A percentile compares a stretch with the other conserved stretches of the same genome.
Conservation (phyloP, 30 jellyfish, hydroid and myxozoan genomes). For the Aurelia aurita complex sp. Pacific region DNA sequence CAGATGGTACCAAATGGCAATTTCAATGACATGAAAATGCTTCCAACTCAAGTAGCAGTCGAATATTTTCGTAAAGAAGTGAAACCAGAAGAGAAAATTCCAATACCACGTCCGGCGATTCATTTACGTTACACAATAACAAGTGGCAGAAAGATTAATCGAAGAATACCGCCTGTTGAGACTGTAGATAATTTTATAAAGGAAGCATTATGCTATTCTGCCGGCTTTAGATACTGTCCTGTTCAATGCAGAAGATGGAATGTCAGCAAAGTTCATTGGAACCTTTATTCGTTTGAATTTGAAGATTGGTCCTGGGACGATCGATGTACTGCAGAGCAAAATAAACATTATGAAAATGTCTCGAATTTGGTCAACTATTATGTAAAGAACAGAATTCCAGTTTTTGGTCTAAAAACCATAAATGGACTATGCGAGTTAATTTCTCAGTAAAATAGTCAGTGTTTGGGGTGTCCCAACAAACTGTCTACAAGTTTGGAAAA, state of each 20-base stretch:
- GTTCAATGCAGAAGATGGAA: constrained; percentile 37
- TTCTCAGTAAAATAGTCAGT: no score
- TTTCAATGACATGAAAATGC: constrained; percentile 11
- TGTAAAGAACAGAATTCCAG: no score
- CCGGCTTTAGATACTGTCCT: constrained; percentile 63
- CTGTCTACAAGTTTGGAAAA: no score
- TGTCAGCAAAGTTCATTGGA: constrained; percentile 20
- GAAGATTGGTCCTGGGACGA: constrained; percentile 56
- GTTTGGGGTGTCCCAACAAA: no score
- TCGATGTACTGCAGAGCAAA: constrained; percentile 33
- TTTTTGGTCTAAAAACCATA: no score
- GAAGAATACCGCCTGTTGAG: constrained; percentile 36
- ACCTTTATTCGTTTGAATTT: constrained; percentile 51
- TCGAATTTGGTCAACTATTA: neutral
- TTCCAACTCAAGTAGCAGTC: constrained; percentile 26
- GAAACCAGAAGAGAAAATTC: neutral
- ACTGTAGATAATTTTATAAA: constrained; percentile 33
- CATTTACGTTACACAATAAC: constrained; percentile 24
- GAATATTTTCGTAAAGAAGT: constrained; percentile 25
- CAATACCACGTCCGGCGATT: constrained; percentile 53
- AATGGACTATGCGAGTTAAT: no score
- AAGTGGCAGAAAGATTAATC: constrained; percentile 9
- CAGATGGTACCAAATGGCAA: constrained; percentile 51
- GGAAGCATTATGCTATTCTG: constrained; percentile 69
- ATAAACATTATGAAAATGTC: constrained; percentile 27